Conservation (phyloP, 2,797 vertebrate species). For the Carduelis carduelis region DNA sequence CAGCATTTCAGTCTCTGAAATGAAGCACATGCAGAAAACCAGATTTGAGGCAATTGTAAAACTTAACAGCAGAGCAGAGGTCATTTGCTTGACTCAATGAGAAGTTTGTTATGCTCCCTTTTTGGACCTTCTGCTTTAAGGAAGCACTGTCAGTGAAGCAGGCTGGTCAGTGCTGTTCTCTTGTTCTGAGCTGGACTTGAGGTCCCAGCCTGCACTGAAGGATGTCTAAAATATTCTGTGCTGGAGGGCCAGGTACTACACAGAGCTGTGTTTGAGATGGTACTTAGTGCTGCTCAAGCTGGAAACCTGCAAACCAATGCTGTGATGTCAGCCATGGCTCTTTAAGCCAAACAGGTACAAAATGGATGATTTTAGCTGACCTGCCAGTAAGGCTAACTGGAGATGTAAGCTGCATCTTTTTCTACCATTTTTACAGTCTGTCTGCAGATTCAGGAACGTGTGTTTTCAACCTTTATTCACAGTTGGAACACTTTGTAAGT, state of each 20-base stretch:
- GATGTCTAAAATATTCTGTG: background rate
- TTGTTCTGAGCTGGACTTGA: background rate
- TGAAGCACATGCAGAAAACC: background rate
- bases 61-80: background rate
- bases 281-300: background rate
- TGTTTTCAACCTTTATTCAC: background rate
- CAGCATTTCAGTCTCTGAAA: background rate
- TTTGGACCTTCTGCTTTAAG: background rate
- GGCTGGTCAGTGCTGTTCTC: background rate
- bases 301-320: background rate
- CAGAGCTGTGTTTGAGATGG: background rate
- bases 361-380: background rate
- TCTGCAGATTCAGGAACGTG: background rate
- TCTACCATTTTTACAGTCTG: background rate
- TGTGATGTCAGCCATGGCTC: background rate
- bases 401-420: background rate
- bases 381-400: background rate
- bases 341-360: background rate
- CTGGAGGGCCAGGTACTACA: background rate
- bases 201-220: accelerated
- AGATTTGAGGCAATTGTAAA: background rate
- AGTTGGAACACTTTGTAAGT: background rate
- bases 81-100: background rate
- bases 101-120: background rate
- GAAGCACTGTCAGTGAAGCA: background rate